A percentile compares a stretch with the other conserved stretches of the same genome.
Evolutionary conservation across 2,888 invertebrate genomes (phyloP).

Genomic region (Drosophila formosana): DNA sequence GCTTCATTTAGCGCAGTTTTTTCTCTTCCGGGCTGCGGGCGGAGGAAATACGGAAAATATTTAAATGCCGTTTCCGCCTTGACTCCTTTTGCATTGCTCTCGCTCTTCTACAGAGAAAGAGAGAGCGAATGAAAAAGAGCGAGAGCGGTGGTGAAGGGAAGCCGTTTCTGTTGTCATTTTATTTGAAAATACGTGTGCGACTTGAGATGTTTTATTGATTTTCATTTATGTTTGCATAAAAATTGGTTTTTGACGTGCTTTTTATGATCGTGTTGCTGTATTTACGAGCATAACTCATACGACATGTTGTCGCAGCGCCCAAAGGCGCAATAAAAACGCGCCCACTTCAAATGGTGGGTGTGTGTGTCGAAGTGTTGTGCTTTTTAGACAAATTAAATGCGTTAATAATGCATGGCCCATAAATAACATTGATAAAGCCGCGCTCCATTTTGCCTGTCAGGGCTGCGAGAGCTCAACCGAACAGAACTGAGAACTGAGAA

Average conservation of each 20-base stretch:
- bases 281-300: constrained; percentile 51
- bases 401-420: constrained; percentile 66
- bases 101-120: neutral
- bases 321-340: constrained; percentile 44
- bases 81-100: constrained; percentile 29
- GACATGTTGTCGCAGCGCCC: constrained; percentile 59
- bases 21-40: constrained; percentile 5
- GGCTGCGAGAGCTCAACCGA: neutral
- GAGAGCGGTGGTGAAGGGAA: neutral
- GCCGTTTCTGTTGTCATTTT: constrained; percentile 40
- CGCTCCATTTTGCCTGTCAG: constrained; percentile 30
- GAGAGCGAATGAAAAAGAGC: too few relatives aligned
- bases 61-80: constrained; percentile 66
- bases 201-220: constrained; percentile 73
- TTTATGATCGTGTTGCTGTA: constrained; percentile 64
- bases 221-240: constrained; percentile 74
- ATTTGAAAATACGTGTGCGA: constrained; percentile 43
- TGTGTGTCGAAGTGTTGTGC: constrained; percentile 43
- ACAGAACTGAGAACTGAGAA: neutral
- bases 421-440: constrained; percentile 72
- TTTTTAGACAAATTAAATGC: constrained; percentile 77
- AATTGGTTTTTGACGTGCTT: constrained; percentile 74
- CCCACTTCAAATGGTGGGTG: neutral
- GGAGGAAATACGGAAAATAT: constrained; percentile 53
- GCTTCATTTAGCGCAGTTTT: constrained; percentile 68